Percentiles rank a stretch among this genome's conserved stretches.
These are phyloP conservation scores for Herpailurus yagouaroundi DNA, from an alignment of 2,113 vertebrate genomes.

Conservation along the genomic window DNA sequence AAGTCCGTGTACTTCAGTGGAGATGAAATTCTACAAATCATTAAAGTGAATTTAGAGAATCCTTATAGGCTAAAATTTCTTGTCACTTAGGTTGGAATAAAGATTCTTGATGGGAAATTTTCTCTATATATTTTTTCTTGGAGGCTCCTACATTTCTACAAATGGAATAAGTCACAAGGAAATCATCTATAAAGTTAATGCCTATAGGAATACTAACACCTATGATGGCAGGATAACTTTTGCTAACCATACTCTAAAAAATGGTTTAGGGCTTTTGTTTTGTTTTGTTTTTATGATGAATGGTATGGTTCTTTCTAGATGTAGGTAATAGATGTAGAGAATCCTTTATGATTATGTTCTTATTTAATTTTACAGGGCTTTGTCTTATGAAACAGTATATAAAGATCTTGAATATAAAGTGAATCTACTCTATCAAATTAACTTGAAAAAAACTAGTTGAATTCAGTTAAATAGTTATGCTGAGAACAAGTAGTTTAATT, in stretches of 20 bases:
- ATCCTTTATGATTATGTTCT: background rate
- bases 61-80: background rate
- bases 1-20: background rate
- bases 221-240: background rate
- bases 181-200: background rate
- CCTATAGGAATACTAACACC: background rate
- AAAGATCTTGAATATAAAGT: background rate
- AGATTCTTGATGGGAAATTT: background rate
- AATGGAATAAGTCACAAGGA: background rate
- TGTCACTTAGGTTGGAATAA: background rate
- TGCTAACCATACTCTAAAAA: background rate
- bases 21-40: background rate
- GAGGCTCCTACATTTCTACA: background rate
- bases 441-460: slow-evolving; percentile 23
- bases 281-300: background rate
- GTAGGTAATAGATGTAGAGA: background rate
- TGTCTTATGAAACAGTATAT: background rate
- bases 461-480: background rate
- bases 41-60: background rate
- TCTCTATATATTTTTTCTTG: background rate
- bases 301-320: background rate
- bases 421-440: background rate
- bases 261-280: background rate
- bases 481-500: slow-evolving; percentile 26
- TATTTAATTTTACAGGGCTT: background rate